phyloP scores from a whole-genome alignment of 2,113 vertebrate species.

The Setophaga coronata region DNA sequence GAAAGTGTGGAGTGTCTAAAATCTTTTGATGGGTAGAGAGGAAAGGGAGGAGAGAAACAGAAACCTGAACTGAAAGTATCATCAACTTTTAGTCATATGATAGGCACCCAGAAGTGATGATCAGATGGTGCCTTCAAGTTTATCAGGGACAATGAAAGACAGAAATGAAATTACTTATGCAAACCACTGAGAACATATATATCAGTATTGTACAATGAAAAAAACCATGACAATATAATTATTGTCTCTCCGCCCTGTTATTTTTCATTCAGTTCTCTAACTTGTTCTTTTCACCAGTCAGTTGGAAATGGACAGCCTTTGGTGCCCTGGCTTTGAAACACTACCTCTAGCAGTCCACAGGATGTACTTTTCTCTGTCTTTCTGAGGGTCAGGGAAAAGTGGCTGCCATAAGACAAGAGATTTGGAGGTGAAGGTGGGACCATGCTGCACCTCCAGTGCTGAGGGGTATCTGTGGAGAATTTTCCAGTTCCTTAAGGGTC shows the following conservation, averaged over 20 bases:
- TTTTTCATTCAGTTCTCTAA: background rate
- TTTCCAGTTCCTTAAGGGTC: background rate
- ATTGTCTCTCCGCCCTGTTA: background rate
- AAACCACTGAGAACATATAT: background rate
- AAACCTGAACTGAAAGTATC: conserved; percentile 43
- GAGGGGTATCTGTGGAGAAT: background rate
- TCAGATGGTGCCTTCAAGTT: conserved; percentile 33
- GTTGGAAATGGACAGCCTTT: background rate
- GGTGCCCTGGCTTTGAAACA: background rate
- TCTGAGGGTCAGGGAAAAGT: background rate
- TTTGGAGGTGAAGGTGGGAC: background rate
- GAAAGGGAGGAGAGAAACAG: background rate
- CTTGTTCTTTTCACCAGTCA: background rate
- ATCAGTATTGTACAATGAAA: background rate
- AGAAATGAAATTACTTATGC: background rate
- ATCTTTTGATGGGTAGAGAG: background rate
- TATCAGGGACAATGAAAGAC: conserved; percentile 1
- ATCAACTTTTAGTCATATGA: conserved; percentile 38
- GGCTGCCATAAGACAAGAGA: background rate
- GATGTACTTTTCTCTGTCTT: background rate
- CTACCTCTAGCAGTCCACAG: background rate
- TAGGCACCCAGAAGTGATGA: conserved; percentile 24
- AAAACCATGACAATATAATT: background rate
- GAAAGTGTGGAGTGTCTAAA: conserved; percentile 39
- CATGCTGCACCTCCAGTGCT: background rate